Conservation (phyloP, 2,888 invertebrate species). For the Petrolisthes manimaculis region DNA sequence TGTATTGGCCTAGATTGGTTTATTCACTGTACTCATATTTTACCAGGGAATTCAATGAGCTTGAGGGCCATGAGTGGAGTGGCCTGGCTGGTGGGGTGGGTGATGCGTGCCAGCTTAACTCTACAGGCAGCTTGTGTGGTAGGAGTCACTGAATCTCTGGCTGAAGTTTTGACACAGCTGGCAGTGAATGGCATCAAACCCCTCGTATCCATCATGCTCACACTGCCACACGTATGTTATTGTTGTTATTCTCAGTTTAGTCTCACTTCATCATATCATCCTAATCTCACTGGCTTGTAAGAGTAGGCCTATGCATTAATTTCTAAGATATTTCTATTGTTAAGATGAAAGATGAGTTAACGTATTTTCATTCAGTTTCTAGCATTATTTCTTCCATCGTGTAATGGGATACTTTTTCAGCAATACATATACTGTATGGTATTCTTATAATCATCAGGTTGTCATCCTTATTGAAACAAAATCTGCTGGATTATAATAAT, state of each 20-base stretch:
- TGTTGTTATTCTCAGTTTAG: background rate
- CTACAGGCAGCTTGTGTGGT: conserved; percentile 21
- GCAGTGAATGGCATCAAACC: conserved; percentile 34
- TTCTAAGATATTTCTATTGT: too few species aligned
- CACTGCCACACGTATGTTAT: conserved; percentile 39
- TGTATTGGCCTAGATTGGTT: too few species aligned
- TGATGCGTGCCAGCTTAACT: conserved; percentile 32
- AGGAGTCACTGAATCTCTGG: conserved; percentile 24
- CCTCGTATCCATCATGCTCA: conserved; percentile 41
- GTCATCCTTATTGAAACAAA: background rate
- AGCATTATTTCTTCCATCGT: too few species aligned
- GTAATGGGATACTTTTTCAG: background rate
- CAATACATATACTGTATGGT: background rate
- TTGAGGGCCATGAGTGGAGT: conserved; percentile 33
- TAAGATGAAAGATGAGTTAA: too few species aligned
- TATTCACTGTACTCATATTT: too few species aligned
- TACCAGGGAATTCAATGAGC: too few species aligned
- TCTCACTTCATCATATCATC: too few species aligned
- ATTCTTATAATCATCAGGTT: background rate
- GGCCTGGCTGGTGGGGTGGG: conserved; percentile 30
- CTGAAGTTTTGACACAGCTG: conserved; percentile 31
- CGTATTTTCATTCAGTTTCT: too few species aligned
- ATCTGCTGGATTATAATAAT: too few species aligned
- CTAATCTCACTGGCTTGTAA: too few species aligned
- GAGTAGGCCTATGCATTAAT: too few species aligned